These are phyloP conservation scores for Patiria pectinifera DNA, from an alignment of 53 echinoderm and acorn worm genomes.

Conservation along the genomic window DNA sequence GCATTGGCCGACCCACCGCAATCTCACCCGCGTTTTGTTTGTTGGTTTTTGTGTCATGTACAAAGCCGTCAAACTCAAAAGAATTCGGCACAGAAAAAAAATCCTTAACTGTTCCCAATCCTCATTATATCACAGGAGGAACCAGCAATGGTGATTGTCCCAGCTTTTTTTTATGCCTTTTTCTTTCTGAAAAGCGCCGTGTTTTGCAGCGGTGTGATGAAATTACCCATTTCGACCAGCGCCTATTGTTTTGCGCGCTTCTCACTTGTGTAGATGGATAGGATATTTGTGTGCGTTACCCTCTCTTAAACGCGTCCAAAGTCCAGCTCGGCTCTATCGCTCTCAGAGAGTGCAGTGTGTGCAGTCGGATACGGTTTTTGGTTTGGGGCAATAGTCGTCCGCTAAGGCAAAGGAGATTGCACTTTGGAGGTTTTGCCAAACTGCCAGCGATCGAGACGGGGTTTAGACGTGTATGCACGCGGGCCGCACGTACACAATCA, in stretches of 20 bases:
- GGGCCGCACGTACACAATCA: background rate
- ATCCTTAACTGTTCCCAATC: background rate
- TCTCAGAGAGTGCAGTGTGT: slow-evolving; percentile 53
- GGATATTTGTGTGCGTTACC: slow-evolving; percentile 41
- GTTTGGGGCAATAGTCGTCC: slow-evolving; percentile 12
- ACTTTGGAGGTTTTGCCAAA: slow-evolving; percentile 18
- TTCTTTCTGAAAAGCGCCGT: slow-evolving; percentile 6
- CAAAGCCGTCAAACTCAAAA: background rate
- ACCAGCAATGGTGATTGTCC: slow-evolving; percentile 32
- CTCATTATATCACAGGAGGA: slow-evolving; percentile 30
- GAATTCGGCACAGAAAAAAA: background rate
- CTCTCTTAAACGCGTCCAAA: slow-evolving; percentile 60
- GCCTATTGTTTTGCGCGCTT: slow-evolving; percentile 52
- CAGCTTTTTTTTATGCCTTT: background rate
- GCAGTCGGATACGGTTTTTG: slow-evolving; percentile 35
- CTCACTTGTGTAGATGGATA: slow-evolving; percentile 8
- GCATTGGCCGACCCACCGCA: background rate
- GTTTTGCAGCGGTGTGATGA: slow-evolving; percentile 9
- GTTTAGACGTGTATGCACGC: background rate
- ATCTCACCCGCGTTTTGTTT: slow-evolving; percentile 40
- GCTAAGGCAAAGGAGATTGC: slow-evolving; percentile 44
- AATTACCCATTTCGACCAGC: slow-evolving; percentile 42
- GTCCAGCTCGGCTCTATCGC: slow-evolving; percentile 26
- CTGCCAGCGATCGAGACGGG: background rate
- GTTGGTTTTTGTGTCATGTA: slow-evolving; percentile 44